These are phyloP conservation scores for Drepana falcataria DNA, from an alignment of 2,888 invertebrate species.

Conservation along the genomic window DNA sequence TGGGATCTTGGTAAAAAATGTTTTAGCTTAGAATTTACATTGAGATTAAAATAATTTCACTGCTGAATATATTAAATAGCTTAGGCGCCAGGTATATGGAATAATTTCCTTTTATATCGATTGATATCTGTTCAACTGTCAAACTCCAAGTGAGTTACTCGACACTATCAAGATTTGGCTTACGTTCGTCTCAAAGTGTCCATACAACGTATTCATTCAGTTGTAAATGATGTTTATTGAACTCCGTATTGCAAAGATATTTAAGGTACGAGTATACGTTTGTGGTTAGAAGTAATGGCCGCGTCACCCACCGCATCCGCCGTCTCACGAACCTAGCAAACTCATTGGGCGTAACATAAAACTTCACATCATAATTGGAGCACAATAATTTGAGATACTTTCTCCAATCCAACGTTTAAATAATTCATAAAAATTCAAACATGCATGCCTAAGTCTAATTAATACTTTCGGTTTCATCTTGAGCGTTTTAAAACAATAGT, in stretches of 20 bases:
- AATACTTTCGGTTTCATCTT: slow-evolving; percentile 57
- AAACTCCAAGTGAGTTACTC: slow-evolving; percentile 14
- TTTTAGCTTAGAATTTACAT: too few species aligned
- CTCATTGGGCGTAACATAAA: slow-evolving; percentile 47
- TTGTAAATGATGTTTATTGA: neutral
- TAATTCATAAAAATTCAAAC: slow-evolving; percentile 55
- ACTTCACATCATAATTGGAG: slow-evolving; percentile 62
- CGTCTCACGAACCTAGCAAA: slow-evolving; percentile 25
- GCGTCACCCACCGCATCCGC: slow-evolving; percentile 22
- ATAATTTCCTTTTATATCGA: slow-evolving; percentile 12
- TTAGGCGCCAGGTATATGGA: neutral
- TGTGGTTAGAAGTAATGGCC: slow-evolving; percentile 8
- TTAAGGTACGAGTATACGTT: neutral
- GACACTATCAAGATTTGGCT: slow-evolving; percentile 15
- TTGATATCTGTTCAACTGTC: slow-evolving; percentile 21
- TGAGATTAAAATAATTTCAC: too few species aligned
- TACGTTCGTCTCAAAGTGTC: slow-evolving; percentile 8
- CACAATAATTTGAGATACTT: slow-evolving; percentile 69
- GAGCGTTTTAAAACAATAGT: slow-evolving; percentile 35
- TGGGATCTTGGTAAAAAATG: too few species aligned
- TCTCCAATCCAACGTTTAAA: slow-evolving; percentile 51
- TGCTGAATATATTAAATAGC: neutral
- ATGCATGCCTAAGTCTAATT: slow-evolving; percentile 42
- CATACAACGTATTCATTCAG: neutral
- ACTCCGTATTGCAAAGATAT: neutral